These are phyloP conservation scores for Eucriotettix oculatus DNA, from an alignment of 2,888 invertebrate species.

Conservation along the genomic window DNA sequence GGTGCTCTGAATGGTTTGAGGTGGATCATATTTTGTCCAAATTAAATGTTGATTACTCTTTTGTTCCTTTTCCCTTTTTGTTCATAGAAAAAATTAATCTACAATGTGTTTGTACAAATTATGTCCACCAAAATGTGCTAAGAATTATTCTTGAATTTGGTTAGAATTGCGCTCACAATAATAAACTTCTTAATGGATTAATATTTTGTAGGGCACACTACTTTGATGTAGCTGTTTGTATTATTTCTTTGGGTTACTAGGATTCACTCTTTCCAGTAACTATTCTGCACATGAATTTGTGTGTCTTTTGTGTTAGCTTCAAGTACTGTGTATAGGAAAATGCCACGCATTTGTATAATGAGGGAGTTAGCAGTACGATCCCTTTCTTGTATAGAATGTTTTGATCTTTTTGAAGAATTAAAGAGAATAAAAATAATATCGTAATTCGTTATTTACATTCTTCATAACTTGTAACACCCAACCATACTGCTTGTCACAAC, in stretches of 20 bases:
- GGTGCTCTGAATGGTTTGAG: constrained; percentile 11
- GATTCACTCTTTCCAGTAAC: constrained; percentile 6
- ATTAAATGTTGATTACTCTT: constrained; percentile 8
- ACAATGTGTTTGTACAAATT: constrained; percentile 11
- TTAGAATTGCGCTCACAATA: constrained; percentile 5
- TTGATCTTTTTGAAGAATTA: constrained; percentile 8
- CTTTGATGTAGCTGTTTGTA: constrained; percentile 9
- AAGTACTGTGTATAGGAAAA: constrained; percentile 10
- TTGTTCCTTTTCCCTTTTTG: constrained; percentile 6
- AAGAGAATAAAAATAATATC: constrained; percentile 4
- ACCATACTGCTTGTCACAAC: background rate
- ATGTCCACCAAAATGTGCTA: constrained; percentile 8
- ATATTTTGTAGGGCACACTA: constrained; percentile 10
- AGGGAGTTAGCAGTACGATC: constrained; percentile 6
- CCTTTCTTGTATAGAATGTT: constrained; percentile 12
- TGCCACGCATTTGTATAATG: constrained; percentile 12
- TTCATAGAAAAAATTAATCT: constrained; percentile 9
- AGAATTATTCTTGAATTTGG: background rate
- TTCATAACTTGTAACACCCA: background rate
- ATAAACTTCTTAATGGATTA: constrained; percentile 10
- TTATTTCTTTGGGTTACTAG: constrained; percentile 7
- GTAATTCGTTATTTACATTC: constrained; percentile 6
- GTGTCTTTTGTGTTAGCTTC: constrained; percentile 13
- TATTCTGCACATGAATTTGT: constrained; percentile 9
- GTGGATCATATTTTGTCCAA: constrained; percentile 9